phyloP scores from a whole-genome alignment of 2,888 invertebrate species.

The Meloe dianella region DNA sequence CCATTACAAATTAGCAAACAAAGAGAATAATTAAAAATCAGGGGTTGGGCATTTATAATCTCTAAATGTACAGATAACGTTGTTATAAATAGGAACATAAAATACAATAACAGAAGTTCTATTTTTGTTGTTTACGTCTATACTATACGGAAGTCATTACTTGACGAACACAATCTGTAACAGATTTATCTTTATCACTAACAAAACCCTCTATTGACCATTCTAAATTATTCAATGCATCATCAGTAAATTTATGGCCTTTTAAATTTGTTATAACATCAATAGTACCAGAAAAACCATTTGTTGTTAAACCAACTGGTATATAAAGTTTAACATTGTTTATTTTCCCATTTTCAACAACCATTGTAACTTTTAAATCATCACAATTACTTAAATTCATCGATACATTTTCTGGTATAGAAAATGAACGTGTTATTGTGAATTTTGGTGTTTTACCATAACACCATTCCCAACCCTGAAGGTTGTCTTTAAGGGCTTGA shows the following conservation, averaged over 20 bases:
- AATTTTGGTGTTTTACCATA: constrained; percentile 88
- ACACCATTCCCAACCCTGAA: constrained; percentile 86
- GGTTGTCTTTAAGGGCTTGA: constrained; percentile 66
- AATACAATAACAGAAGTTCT: constrained; percentile 21
- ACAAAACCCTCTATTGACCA: constrained; percentile 48
- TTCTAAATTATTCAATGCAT: constrained; percentile 67
- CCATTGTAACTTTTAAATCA: constrained; percentile 68
- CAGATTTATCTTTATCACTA: constrained; percentile 64
- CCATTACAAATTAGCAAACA: not conserved
- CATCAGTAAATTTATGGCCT: constrained; percentile 70
- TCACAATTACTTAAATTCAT: constrained; percentile 58
- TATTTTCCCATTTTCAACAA: constrained; percentile 70
- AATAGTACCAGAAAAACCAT: constrained; percentile 69
- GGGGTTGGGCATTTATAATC: too few species aligned
- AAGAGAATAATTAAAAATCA: too few species aligned
- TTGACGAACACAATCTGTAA: constrained; percentile 68
- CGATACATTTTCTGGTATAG: constrained; percentile 65
- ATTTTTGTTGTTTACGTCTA: constrained; percentile 31
- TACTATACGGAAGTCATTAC: constrained; percentile 64
- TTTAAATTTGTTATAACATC: constrained; percentile 68
- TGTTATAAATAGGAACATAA: constrained; percentile 14
- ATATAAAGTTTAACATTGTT: constrained; percentile 70
- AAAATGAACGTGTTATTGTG: constrained; percentile 70
- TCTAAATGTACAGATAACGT: too few species aligned
- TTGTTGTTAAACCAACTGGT: constrained; percentile 66